phyloP scores from a whole-genome alignment of 2,797 vertebrate genomes.

The Falco concolor region DNA sequence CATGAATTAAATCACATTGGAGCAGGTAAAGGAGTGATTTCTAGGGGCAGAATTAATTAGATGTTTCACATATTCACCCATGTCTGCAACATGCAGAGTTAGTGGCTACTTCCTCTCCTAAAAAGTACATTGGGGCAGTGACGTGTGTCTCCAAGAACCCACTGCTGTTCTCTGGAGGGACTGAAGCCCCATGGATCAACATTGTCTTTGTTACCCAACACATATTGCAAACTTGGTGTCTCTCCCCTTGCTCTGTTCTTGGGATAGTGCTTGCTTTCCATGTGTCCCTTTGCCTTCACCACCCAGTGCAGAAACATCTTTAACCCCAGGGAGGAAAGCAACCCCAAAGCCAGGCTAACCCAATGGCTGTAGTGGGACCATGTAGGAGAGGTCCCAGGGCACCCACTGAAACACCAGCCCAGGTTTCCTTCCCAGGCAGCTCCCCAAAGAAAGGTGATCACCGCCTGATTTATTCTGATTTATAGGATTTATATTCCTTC shows the following conservation, averaged over 20 bases:
- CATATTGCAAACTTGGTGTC: background rate
- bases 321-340: background rate
- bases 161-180: background rate
- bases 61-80: background rate
- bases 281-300: background rate
- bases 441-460: background rate
- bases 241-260: background rate
- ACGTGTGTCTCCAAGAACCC: background rate
- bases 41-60: background rate
- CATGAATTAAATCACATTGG: background rate
- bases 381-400: background rate
- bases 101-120: background rate
- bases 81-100: background rate
- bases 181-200: background rate
- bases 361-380: background rate
- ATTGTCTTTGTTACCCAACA: background rate
- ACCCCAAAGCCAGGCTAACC: background rate
- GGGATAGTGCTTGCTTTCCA: fast-evolving
- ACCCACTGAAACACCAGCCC: background rate
- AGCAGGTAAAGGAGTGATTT: background rate
- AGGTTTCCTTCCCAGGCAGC: background rate
- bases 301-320: background rate
- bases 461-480: background rate
- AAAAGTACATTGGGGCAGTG: background rate
- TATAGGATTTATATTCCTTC: background rate